Conservation (phyloP, 2,797 vertebrate species). For the Syndactyla subalaris region DNA sequence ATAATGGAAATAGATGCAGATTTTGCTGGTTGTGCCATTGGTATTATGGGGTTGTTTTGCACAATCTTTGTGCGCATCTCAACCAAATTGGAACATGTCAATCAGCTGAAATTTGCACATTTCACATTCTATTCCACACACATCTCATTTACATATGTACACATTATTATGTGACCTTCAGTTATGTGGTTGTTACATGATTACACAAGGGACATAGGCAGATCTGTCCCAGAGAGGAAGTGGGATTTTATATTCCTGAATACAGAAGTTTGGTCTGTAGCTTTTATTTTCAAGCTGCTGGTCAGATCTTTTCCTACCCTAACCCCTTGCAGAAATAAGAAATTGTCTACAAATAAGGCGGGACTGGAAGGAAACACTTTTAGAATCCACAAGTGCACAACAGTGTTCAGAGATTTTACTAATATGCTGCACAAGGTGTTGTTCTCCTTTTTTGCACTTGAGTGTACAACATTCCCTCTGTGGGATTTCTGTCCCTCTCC, state of each 20-base stretch:
- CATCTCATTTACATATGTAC: not conserved
- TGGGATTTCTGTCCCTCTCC: not conserved
- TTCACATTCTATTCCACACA: not conserved
- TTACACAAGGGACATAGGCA: not conserved
- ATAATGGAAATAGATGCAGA: not conserved
- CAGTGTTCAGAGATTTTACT: not conserved
- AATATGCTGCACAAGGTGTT: not conserved
- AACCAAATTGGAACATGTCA: not conserved
- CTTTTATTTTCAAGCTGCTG: not conserved
- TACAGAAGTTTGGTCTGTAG: not conserved
- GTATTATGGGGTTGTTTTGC: not conserved
- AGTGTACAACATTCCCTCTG: not conserved
- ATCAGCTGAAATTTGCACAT: not conserved
- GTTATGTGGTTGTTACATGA: not conserved
- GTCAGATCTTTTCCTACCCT: not conserved
- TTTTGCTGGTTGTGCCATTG: not conserved
- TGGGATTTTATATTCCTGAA: not conserved
- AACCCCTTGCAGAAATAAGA: not conserved
- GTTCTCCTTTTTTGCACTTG: not conserved
- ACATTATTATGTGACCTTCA: not conserved
- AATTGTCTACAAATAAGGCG: not conserved
- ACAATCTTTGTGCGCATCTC: not conserved
- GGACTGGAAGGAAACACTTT: not conserved
- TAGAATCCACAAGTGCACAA: not conserved
- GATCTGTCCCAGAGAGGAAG: not conserved